These are phyloP conservation scores for Delphinus delphis DNA, from an alignment of 2,113 vertebrate species.

Conservation along the genomic window DNA sequence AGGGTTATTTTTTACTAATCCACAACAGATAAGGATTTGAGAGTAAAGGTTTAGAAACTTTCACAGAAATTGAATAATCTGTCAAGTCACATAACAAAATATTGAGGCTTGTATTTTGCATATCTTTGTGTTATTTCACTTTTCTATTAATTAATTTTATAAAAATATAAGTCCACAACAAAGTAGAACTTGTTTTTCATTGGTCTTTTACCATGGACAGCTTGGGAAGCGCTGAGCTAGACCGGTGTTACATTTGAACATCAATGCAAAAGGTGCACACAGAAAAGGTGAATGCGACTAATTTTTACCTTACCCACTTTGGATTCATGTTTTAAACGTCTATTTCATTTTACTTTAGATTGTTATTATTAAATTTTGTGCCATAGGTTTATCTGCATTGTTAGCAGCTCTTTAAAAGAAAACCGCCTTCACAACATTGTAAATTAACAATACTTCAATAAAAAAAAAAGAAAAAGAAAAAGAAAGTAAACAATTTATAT, in stretches of 20 bases:
- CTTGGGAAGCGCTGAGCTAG: background rate
- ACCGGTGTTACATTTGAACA: background rate
- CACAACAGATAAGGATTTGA: background rate
- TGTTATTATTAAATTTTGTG: background rate
- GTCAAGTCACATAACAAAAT: background rate
- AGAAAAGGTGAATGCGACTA: background rate
- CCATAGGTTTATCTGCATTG: background rate
- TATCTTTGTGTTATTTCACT: background rate
- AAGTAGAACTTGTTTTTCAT: background rate
- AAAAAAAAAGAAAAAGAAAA: too few relatives aligned
- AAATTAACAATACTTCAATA: too few relatives aligned
- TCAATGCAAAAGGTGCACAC: background rate
- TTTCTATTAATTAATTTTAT: background rate
- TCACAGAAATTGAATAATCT: background rate
- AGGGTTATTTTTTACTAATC: background rate
- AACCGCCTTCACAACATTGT: background rate
- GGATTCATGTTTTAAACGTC: background rate
- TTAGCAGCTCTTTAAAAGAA: conserved; percentile 24
- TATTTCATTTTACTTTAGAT: background rate
- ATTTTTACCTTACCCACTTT: background rate
- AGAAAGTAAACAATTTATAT: background rate
- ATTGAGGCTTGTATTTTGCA: background rate
- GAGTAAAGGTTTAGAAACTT: background rate
- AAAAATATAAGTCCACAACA: background rate
- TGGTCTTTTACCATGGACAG: background rate